These are phyloP conservation scores for Lanius ludovicianus DNA, from an alignment of 2,113 vertebrate genomes.

Conservation along the genomic window DNA sequence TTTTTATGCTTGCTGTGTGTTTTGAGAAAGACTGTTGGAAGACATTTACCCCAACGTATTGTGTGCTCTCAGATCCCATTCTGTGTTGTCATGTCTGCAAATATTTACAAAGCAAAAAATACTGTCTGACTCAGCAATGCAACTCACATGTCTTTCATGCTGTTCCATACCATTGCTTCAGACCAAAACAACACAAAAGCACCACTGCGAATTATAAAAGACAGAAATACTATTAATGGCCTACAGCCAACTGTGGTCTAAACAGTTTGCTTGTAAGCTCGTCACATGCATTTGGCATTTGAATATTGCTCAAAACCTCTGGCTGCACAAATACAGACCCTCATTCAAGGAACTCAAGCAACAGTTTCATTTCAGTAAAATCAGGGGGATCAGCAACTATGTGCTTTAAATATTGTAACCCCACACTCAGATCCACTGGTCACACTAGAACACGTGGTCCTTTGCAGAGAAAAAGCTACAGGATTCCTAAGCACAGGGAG, in stretches of 20 bases:
- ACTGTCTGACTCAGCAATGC: background rate
- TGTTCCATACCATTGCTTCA: slow-evolving; percentile 13
- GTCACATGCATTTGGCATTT: background rate
- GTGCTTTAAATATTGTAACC: background rate
- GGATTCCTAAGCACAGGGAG: background rate
- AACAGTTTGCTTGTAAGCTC: background rate
- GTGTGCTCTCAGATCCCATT: background rate
- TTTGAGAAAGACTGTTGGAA: background rate
- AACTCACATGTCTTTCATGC: slow-evolving; percentile 14
- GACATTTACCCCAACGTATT: background rate
- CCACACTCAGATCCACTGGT: background rate
- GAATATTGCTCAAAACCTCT: background rate
- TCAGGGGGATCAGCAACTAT: background rate
- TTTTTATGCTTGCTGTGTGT: background rate
- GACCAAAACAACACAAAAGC: slow-evolving; percentile 30
- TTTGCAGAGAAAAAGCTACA: background rate
- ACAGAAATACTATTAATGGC: slow-evolving; percentile 25
- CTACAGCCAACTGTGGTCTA: slow-evolving; percentile 1
- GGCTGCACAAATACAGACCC: background rate
- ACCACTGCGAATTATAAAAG: background rate
- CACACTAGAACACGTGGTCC: accelerated
- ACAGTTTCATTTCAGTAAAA: background rate
- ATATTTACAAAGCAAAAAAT: slow-evolving; percentile 38
- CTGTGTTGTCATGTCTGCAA: background rate
- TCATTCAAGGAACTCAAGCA: background rate